These are phyloP conservation scores for Malachius bipustulatus DNA, from an alignment of 2,888 invertebrate species.

Conservation along the genomic window DNA sequence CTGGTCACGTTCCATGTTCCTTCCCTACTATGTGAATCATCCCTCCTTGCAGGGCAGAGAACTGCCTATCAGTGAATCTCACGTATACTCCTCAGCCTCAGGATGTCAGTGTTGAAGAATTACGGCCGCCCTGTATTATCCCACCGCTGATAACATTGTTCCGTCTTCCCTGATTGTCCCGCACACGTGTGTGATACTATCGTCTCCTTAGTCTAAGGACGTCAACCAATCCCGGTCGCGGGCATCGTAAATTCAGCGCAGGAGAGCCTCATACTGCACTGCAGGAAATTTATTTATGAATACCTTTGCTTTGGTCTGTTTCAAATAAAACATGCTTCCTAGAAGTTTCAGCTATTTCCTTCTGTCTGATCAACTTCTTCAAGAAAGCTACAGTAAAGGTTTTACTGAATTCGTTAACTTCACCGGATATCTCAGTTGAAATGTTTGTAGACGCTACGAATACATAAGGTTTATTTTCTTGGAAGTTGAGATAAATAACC, in stretches of 20 bases:
- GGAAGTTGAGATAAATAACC: too few relatives aligned
- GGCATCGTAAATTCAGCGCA: conserved; percentile 30
- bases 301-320: conserved; percentile 32
- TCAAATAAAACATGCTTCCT: conserved; percentile 33
- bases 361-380: too few relatives aligned
- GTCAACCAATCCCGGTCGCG: conserved; percentile 15
- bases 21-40: too few relatives aligned
- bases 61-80: neutral
- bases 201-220: conserved; percentile 18
- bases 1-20: too few relatives aligned
- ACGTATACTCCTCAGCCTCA: conserved; percentile 2
- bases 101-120: conserved; percentile 24
- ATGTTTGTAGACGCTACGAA: too few relatives aligned
- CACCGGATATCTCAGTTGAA: too few relatives aligned
- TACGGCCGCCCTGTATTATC: conserved; percentile 27
- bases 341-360: conserved; percentile 31
- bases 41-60: too few relatives aligned
- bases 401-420: too few relatives aligned
- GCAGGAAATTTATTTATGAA: conserved; percentile 38
- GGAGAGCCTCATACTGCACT: conserved; percentile 31
- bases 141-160: conserved; percentile 28
- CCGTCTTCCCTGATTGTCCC: conserved; percentile 15
- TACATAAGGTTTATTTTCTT: too few relatives aligned
- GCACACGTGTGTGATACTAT: conserved; percentile 28
- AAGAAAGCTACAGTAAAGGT: too few relatives aligned